Base-by-base conservation (phyloP, 2,113 vertebrate genomes). In the Spea bombifrons region DNA sequence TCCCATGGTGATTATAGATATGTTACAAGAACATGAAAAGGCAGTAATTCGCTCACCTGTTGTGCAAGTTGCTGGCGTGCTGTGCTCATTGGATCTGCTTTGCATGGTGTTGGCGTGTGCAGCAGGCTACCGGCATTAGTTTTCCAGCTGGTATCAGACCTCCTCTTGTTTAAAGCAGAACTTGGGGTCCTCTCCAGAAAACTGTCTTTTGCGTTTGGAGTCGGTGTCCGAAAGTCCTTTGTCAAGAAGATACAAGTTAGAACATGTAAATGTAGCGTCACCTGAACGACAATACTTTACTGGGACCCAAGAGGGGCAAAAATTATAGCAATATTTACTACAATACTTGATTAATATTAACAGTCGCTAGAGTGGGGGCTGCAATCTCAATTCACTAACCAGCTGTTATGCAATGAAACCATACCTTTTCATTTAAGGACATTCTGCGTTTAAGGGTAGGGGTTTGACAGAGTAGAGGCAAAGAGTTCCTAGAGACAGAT, bases 1-100 rank as follows among this genome's bases (percentile, higher is more conserved):
- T 96, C 97, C 97, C 96, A 90, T 30, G 30, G 30, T 30, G 30
- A 30, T 30, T 30, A 30, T 1, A 30, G 2, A 30, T 30, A 1
- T 43, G 9, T 44, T 66, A 66, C 3, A 5, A 48, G 0, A 68
- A 47, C 4, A 15, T 9, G 0, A 13, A 55, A 61, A 61, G 16
- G 30, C 30, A 12, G 3, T 15, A 13, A 6, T 3, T 5, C 44
- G 3, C 53, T 13, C 12, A 80, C 78, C 78, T 80, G 78, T 43
- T 80, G 78, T 50, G 71, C 78, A 73, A 80, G 78, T 5, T 80
- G 78, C 49, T 61, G 45, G 3, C 52, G 64, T 68, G 78, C 50
- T 44, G 49, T 9, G 16, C 64, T 50, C 52, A 52, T 61, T 0
- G 64, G 52, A 68, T 80, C 71, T 13, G 7, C 63, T 44, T 67